Percentiles rank a stretch among this genome's conserved stretches.
phyloP scores from a whole-genome alignment of 2,888 invertebrate species.

The Eubasilissa splendida region DNA sequence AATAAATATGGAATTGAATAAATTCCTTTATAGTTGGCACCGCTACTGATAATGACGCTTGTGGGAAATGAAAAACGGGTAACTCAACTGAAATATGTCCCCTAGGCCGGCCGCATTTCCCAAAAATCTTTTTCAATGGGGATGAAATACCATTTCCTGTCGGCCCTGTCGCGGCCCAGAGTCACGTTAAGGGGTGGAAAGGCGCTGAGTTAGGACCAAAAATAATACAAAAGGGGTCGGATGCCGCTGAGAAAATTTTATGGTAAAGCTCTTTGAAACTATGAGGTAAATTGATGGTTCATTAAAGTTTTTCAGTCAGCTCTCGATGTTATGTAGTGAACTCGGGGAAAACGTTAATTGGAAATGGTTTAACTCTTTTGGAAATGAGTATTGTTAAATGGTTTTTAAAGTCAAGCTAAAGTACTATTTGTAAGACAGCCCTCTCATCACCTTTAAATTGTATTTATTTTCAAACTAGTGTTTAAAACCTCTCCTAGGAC shows the following conservation, averaged over 20 bases:
- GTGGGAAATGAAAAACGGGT: slow-evolving; percentile 19
- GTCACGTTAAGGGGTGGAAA: background rate
- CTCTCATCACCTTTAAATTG: no score
- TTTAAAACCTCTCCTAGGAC: no score
- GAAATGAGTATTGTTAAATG: background rate
- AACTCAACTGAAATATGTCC: slow-evolving; percentile 18
- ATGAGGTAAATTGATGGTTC: slow-evolving; percentile 5
- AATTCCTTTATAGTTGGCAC: background rate
- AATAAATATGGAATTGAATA: slow-evolving; percentile 27
- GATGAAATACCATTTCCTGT: slow-evolving; percentile 23
- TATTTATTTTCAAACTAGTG: no score
- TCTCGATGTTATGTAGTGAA: background rate
- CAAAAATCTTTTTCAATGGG: slow-evolving; percentile 17
- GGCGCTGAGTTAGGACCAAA: background rate
- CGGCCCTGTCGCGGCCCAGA: background rate
- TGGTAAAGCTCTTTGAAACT: background rate
- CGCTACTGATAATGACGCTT: slow-evolving; percentile 27
- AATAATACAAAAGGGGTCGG: background rate
- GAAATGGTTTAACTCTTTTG: background rate
- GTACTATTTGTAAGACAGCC: no score
- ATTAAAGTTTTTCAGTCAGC: background rate
- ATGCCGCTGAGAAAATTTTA: background rate
- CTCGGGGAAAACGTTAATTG: slow-evolving; percentile 5
- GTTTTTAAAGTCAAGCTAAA: background rate
- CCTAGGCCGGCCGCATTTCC: background rate